These are phyloP conservation scores for Latrodectus geometricus DNA, from an alignment of 1,140 invertebrate species.

Conservation along the genomic window DNA sequence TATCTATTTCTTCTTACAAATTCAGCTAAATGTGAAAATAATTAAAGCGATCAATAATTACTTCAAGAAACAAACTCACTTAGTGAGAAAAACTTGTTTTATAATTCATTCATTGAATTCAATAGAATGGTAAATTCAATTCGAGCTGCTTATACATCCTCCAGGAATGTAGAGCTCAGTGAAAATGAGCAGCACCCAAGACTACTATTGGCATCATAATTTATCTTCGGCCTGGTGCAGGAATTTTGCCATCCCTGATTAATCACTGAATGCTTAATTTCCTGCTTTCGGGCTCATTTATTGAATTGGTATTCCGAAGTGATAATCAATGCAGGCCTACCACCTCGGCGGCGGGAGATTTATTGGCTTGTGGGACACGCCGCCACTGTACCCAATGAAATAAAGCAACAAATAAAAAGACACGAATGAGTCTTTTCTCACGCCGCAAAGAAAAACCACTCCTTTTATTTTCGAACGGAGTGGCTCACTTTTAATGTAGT, in stretches of 20 bases:
- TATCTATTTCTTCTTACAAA: no score
- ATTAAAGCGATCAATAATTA: no score
- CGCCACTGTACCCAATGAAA: no score
- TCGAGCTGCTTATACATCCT: no score
- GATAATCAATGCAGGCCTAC: background rate
- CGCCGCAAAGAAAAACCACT: background rate
- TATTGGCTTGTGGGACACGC: background rate
- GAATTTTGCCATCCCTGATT: background rate
- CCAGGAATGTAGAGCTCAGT: background rate
- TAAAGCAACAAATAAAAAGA: background rate
- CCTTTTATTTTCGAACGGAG: background rate
- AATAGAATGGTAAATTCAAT: no score
- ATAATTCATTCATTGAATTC: no score
- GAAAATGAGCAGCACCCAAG: background rate
- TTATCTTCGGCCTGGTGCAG: background rate
- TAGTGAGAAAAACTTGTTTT: no score
- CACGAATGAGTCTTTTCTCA: background rate
- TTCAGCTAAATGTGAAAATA: no score
- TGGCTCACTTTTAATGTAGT: background rate
- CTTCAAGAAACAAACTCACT: no score
- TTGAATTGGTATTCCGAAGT: background rate
- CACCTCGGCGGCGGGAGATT: background rate
- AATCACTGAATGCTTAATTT: background rate
- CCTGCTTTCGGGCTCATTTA: background rate
- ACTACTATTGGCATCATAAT: background rate